Evolutionary conservation across 2,888 invertebrate genomes (phyloP), one percentile per base, ranked within the genome.

Genomic region (Proisotoma minuta): DNA sequence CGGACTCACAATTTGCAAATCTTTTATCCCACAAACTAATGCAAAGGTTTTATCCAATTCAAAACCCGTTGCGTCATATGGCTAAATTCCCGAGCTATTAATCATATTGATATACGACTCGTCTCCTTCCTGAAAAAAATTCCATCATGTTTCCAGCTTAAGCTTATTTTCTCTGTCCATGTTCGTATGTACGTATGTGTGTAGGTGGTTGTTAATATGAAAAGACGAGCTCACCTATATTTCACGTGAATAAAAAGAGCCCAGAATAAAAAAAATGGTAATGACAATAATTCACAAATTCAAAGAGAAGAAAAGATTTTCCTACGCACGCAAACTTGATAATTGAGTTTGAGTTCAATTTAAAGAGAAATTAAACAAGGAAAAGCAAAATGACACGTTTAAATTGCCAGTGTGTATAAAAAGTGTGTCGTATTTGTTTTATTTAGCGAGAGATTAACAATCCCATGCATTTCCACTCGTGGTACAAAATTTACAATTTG

Each of bases 101-200:
- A 54, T 54, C 53, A 54, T 54, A 28, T 34, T 54, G 53, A 54
- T 54, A 29, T 54, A 54, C 53, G 53, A 54, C 53, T 39, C 18
- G 15, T 29, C 34, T 20, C 15, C 27, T 34, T 34, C 34, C 15
- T 34, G 43, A 43, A 20, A 43, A 43, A 43, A 43, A 43, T 43
- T 5, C 43, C 43, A 43, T 43, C 43, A 43, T 43, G 43, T 20
- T 43, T 15, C 43, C 43, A 43, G 43, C 10, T 43, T 4, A 43
- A 20, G 18, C 43, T 43, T 43, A 43, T 20, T 43, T n/a, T 15
- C 18, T n/a, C n/a, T n/a, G n/a, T n/a, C n/a, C n/a, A 34, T 34
- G 34, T 34, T 34, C 34, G 15, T 15, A 34, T 15, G 34, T 8
- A 10, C 15, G 8, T 34, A 10, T 10, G 34, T 34, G 34, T 34